Base-by-base conservation (phyloP, 2,797 vertebrate genomes). In the Typhlichthys eigenmanni region DNA sequence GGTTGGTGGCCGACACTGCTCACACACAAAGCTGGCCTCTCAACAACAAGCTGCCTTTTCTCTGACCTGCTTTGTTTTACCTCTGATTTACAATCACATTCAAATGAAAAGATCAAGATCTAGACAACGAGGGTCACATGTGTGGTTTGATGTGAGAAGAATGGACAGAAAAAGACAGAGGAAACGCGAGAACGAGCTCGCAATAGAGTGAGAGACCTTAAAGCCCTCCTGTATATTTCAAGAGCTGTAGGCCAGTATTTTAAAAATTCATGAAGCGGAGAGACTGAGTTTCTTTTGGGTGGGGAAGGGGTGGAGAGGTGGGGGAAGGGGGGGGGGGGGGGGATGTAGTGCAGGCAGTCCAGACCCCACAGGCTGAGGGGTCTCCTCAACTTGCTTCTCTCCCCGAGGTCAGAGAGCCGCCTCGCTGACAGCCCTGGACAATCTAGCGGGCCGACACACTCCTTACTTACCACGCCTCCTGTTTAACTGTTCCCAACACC, bases 201-300 rank as follows among this genome's bases (percentile, higher is more conserved):
- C 75, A 79, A 86, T 80, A 81, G 84, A 76, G 78, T 64, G 78
- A 71, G 81, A 81, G 83, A 85, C 69, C 68, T 47, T 69, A 82
- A 85, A 74, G 69, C 76, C 81, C 85, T 89, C 77, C 87, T 91
- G 89, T 91, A 91, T 90, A 91, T 92, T 90, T 91, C 86, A 90
- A 85, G 89, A 90, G 93, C 88, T 89, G 89, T 92, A 85, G 88
- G 89, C 91, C 93, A 94, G 93, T 88, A 92, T 89, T 87, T 93
- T 92, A 94, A 93, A 94, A 94, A 95, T 94, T 95, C 94, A 94
- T 92, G 88, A 92, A 87, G 72, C 32, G 65, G 84, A 88, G 83
- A 89, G 86, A 92, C 86, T 83, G 84, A 82, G 70, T 34, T 67
- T 71, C 80, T 72, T 67, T 57, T 51, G 5, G 47, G 47, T 52